phyloP scores from a whole-genome alignment of 2,113 vertebrate genomes.

The Mesoclemmys tuberculata region DNA sequence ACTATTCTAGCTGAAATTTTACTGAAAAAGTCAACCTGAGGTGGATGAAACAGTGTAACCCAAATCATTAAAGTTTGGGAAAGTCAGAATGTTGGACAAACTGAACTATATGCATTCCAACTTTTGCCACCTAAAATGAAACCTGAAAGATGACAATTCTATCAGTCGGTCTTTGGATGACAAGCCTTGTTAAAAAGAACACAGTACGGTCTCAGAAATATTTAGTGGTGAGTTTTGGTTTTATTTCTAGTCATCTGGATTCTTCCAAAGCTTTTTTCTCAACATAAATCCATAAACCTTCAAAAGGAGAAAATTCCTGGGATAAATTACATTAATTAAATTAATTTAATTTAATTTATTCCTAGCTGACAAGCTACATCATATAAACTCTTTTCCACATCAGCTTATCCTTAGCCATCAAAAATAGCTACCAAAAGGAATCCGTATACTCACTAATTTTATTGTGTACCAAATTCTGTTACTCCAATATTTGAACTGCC shows the following conservation, averaged over 20 bases:
- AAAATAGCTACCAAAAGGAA: constrained; percentile 6
- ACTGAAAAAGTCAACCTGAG: not conserved
- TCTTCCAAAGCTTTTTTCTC: not conserved
- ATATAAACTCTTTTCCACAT: not conserved
- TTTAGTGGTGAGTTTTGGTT: not conserved
- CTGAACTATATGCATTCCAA: too few species aligned
- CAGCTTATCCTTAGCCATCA: not conserved
- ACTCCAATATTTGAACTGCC: not conserved
- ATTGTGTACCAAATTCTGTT: not conserved
- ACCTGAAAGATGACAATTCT: too few species aligned
- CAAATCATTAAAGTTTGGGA: not conserved
- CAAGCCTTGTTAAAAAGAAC: not conserved
- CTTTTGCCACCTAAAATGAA: not conserved
- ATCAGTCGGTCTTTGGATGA: not conserved
- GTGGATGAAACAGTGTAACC: not conserved
- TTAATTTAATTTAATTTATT: too few species aligned
- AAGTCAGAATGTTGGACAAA: not conserved
- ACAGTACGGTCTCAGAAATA: not conserved
- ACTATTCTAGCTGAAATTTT: not conserved
- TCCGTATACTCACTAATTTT: not conserved
- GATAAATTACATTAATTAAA: not conserved
- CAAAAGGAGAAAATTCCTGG: not conserved
- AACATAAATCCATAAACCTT: not conserved
- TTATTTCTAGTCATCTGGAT: not conserved
- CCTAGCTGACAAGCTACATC: not conserved